Evolutionary conservation across 2,797 vertebrate genomes (phyloP).

Genomic region (Channallabes apus): DNA sequence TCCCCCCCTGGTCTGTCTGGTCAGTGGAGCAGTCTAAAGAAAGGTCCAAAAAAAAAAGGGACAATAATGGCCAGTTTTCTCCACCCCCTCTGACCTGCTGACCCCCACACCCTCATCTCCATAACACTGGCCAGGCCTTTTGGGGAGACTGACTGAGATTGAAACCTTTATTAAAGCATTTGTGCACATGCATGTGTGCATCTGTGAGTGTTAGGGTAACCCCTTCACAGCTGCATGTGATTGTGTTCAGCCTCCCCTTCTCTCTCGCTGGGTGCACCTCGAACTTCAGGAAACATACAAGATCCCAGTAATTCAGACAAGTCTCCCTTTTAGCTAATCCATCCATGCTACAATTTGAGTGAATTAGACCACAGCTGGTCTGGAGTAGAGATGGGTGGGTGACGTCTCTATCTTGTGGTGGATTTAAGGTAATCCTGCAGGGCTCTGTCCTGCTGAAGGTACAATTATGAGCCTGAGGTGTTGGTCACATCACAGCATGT

Average conservation of each 20-base stretch:
- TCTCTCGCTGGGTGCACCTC: conserved; percentile 27
- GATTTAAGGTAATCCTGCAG: conserved; percentile 45
- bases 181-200: conserved; percentile 55
- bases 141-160: conserved; percentile 60
- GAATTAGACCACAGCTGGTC: conserved; percentile 27
- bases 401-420: conserved; percentile 61
- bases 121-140: conserved; percentile 67
- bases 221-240: conserved; percentile 64
- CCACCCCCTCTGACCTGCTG: conserved; percentile 68
- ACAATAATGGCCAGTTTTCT: conserved; percentile 64
- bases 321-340: conserved; percentile 58
- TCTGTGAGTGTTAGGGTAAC: conserved; percentile 60
- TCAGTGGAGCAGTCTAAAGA: conserved; percentile 58
- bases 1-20: conserved; percentile 53
- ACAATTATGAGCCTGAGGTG: conserved; percentile 33
- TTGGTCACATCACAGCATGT: conserved; percentile 25
- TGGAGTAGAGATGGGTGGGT: conserved; percentile 42
- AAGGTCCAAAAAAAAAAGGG: conserved; percentile 45
- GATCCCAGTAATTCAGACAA: conserved; percentile 50
- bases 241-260: conserved; percentile 34
- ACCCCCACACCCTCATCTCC: conserved; percentile 76
- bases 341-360: conserved; percentile 50
- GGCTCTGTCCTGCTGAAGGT: conserved; percentile 46
- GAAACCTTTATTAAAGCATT: conserved; percentile 69
- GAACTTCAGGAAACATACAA: conserved; percentile 30